Evolutionary conservation across 1,140 invertebrate genomes (phyloP).

Genomic region (Pogonognathellus flavescens): DNA sequence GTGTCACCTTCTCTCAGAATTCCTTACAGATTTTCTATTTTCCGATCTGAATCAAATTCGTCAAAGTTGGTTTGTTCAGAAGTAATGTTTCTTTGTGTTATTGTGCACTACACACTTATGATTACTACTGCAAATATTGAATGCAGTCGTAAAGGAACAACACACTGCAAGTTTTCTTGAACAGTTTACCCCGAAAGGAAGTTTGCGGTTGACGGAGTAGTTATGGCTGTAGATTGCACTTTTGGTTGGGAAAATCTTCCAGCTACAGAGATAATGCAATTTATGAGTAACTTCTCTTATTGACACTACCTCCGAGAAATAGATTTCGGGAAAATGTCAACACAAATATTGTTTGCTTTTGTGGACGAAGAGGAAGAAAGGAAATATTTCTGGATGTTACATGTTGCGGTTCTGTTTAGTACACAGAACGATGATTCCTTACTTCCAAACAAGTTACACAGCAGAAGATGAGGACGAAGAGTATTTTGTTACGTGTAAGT

Average conservation of each 20-base stretch:
- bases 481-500: neutral
- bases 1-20: too few relatives aligned
- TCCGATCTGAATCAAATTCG: too few relatives aligned
- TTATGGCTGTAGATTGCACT: neutral
- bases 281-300: neutral
- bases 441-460: neutral
- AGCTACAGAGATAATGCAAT: neutral
- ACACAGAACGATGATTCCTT: neutral
- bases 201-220: neutral
- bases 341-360: slow-evolving; percentile 11
- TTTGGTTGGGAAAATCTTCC: too few relatives aligned
- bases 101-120: too few relatives aligned
- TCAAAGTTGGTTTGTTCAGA: too few relatives aligned
- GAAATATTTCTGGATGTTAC: neutral
- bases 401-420: neutral
- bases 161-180: too few relatives aligned
- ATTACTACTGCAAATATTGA: too few relatives aligned
- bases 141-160: too few relatives aligned
- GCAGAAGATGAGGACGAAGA: neutral
- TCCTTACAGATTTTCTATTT: too few relatives aligned
- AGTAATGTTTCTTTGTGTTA: too few relatives aligned
- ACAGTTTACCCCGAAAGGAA: too few relatives aligned
- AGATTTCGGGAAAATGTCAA: slow-evolving; percentile 19
- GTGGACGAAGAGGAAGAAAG: neutral
- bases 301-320: neutral